Percentiles rank a stretch among this genome's conserved stretches.
Evolutionary conservation across 2,113 vertebrate species (phyloP).

Genomic region (Asarcornis scutulata): DNA sequence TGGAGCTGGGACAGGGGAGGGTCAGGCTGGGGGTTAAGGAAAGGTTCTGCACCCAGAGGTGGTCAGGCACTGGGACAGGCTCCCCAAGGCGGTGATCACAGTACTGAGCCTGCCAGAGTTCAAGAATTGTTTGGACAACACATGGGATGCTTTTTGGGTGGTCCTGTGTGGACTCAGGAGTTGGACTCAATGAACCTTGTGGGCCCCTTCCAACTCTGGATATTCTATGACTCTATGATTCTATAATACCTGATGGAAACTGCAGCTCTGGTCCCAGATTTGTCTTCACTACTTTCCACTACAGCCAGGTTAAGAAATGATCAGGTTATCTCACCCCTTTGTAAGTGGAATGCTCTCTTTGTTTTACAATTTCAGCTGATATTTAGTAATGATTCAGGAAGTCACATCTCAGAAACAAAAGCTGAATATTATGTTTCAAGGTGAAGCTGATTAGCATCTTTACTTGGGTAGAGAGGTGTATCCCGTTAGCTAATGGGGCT

Average conservation of each 20-base stretch:
- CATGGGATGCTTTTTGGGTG: no score
- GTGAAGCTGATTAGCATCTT: neutral
- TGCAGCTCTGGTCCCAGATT: neutral
- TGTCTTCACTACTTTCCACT: neutral
- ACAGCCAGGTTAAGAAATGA: neutral
- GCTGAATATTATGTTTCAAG: neutral
- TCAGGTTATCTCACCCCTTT: neutral
- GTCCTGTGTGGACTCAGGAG: no score
- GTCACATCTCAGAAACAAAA: neutral
- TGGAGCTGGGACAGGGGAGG: no score
- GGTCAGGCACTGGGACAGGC: no score
- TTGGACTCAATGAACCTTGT: no score
- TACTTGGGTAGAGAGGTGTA: conserved; percentile 22
- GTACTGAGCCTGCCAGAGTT: no score
- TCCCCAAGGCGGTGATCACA: no score
- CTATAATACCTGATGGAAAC: neutral
- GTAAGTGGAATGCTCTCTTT: neutral
- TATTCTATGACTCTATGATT: no score
- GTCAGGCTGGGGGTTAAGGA: no score
- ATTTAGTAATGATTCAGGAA: neutral
- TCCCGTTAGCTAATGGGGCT: conserved; percentile 34
- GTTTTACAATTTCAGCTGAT: neutral
- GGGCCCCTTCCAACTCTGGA: no score
- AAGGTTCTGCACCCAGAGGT: no score
- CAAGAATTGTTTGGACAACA: no score